Base-by-base conservation (phyloP, 2,113 vertebrate species). In the Hydropotes inermis region DNA sequence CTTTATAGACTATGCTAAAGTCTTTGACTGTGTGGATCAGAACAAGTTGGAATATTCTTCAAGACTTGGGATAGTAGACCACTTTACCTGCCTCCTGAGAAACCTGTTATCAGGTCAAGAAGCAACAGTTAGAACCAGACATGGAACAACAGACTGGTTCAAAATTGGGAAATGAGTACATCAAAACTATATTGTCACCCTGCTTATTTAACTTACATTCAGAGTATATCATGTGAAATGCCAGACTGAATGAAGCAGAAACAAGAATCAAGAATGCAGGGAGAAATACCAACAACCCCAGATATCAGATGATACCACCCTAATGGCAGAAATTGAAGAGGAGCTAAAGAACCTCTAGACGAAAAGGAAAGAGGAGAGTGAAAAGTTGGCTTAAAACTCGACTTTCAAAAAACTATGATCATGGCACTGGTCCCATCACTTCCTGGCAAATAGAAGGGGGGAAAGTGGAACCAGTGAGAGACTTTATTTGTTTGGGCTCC, bases 141-240 rank as follows among this genome's bases (percentile, higher is more conserved):
- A 33, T 64, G 7, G 14, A 17, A n/a, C 3, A 17, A 64, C 13
- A 64, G 61, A n/a, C 61, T 64, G 30, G 4, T 64, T 64, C 61
- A 64, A n/a, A n/a, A 64, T n/a, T n/a, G 30, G 61, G 7, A n/a
- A 33, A 64, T 17, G 15, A 64, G 15, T 64, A 64, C 0, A 0
- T 64, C 7, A 64, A n/a, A 15, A n/a, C 61, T 64, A 64, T 64
- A 64, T n/a, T 64, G 61, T 64, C 61, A 64, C 15, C 30, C 15
- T n/a, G 61, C 1, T 17, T 64, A 64, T 64, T n/a, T 17, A 64
- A 64, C 30, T 64, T 64, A 64, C 7, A 64, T 64, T 17, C 7
- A 64, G 30, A 64, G 30, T 64, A 7, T 9, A 9, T n/a, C 30
- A n/a, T 9, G 30, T n/a, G 61, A n/a, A n/a, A n/a, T 17, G 61